Base-by-base conservation (phyloP, 2,797 vertebrate species). In the Phalanger gymnotis region DNA sequence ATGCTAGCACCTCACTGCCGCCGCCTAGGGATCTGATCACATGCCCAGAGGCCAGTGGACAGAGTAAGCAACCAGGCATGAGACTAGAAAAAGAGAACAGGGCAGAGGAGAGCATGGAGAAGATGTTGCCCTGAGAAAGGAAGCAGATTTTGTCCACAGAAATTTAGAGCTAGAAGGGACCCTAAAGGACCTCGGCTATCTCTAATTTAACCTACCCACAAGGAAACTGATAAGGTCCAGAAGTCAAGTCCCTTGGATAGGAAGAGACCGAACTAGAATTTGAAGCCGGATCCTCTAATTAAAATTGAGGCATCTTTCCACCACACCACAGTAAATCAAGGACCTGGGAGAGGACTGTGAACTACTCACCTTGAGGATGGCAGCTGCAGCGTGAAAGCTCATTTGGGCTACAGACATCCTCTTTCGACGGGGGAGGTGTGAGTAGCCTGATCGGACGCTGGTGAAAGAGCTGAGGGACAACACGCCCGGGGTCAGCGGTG, bases 391-490 rank as follows among this genome's bases (percentile, higher is more conserved):
- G 52, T 99, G 99, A 97, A 99, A 99, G 98, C 99, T 99, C 99
- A 99, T 99, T 94, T 99, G 99, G 5, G 99, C 99, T 0, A 99
- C 99, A 0, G 99, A 99, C 94, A 99, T 99, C 97, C 99, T 99
- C 98, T 99, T 99, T 93, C 99, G 99, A 94, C 98, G 98, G 0
- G 99, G 99, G 93, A 99, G 98, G 93, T 99, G 99, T 91, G 96
- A 92, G 95, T 99, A 98, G 54, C 99, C 99, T 0, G 99, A 99
- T 95, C 99, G 99, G 95, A 99, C 96, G 95, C 99, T 99, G 98
- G 99, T 99, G 97, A 99, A 99, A 91, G 99, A 99, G 0, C 98
- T 98, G 94, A 99, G 99, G 0, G 99, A 99, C 91, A 99, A 98
- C 0, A 99, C 97, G 0, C 99, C 99, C 0, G 99, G 99, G 1